Base-by-base conservation (phyloP, 1,140 invertebrate species). In the Planococcus citri region DNA sequence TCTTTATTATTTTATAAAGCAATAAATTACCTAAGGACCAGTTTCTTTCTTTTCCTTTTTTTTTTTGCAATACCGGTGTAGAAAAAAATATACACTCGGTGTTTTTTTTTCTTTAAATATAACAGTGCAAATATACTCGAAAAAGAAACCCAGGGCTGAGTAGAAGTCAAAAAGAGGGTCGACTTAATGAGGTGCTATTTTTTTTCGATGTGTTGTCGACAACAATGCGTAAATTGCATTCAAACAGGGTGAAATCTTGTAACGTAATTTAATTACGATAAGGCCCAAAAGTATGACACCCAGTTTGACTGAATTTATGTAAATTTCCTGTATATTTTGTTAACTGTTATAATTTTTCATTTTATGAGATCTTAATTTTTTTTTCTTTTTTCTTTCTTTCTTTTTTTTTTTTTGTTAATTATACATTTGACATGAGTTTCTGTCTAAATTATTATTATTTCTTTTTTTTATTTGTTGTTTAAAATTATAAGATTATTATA, bases 401-500 rank as follows among this genome's bases (percentile, higher is more conserved):
- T 60, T 60, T 60, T 22, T 60, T 22, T 60, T 64, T 64, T 25
- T 64, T 25, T 27, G 60, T 64, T 64, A 64, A 64, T 24, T 64
- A 64, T 64, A 64, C 60, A 64, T 64, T n/a, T 64, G 60, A 64
- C 60, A 64, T 64, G 60, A 64, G 60, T 64, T 64, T 64, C 60
- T 64, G 60, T 64, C 60, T 64, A 25, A 51, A 51, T 64, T 64
- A 25, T 64, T 64, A 25, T 64, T 14, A 64, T 64, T 64, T 64
- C 20, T 64, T 64, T 64, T 64, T 27, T 64, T 64, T 64, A 24
- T 64, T 64, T 64, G 60, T 64, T 64, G 60, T 64, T 64, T 25
- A 64, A 64, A 51, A 51, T 17, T 51, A 17, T 24, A 64, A 25
- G 20, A 2, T 64, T 60, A 60, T 60, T n/a, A 60, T 60, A 20